phyloP scores from a whole-genome alignment of 2,888 invertebrate genomes.

The Mesoligia furuncula region DNA sequence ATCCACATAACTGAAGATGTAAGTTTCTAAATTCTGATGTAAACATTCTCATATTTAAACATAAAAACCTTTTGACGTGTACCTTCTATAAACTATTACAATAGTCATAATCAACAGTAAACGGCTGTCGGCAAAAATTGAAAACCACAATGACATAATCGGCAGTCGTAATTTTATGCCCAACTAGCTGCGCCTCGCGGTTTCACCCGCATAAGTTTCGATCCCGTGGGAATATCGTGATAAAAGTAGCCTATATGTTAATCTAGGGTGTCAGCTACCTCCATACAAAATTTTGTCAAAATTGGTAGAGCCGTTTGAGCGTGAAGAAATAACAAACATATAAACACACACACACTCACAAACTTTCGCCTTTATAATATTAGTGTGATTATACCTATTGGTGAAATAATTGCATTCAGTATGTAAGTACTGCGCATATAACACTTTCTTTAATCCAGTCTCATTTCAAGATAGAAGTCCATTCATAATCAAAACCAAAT shows the following conservation, averaged over 20 bases:
- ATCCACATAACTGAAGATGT: neutral
- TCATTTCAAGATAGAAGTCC: neutral
- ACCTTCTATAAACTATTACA: neutral
- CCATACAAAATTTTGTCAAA: too few relatives aligned
- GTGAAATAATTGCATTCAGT: neutral
- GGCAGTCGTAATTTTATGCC: neutral
- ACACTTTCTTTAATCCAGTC: neutral
- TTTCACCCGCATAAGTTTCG: too few relatives aligned
- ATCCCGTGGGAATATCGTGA: too few relatives aligned
- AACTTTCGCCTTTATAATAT: too few relatives aligned
- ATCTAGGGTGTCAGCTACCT: too few relatives aligned
- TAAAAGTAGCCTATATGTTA: too few relatives aligned
- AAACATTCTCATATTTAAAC: neutral
- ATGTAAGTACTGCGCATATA: neutral
- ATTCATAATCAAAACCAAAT: neutral
- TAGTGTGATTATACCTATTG: too few relatives aligned
- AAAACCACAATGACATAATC: neutral
- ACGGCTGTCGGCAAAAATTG: neutral
- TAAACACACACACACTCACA: too few relatives aligned
- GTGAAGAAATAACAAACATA: too few relatives aligned
- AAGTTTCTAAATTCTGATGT: neutral
- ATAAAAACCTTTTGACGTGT: neutral
- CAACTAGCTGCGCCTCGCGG: too few relatives aligned
- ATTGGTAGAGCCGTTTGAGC: too few relatives aligned
- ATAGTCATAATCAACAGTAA: neutral